Conservation (phyloP, 2,888 invertebrate species). For the Pseudanteris insignis region DNA sequence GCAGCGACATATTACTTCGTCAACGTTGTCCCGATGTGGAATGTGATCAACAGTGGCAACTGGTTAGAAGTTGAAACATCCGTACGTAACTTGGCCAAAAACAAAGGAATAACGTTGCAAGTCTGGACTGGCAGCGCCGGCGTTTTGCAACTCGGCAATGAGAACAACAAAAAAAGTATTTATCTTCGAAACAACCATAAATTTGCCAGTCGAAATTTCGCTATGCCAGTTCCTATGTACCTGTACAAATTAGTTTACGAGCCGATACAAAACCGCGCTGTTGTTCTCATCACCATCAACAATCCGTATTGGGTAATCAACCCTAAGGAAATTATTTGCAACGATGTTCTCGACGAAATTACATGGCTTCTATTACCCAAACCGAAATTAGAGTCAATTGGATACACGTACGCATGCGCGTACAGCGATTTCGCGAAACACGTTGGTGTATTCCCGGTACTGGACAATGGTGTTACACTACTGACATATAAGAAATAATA, state of each 20-base stretch:
- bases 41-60: slow-evolving; percentile 18
- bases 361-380: too few species aligned
- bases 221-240: slow-evolving; percentile 4
- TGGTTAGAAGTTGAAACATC: slow-evolving; percentile 12
- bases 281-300: slow-evolving; percentile 21
- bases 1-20: slow-evolving; percentile 14
- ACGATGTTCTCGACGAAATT: background rate
- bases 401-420: slow-evolving; percentile 8
- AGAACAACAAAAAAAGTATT: background rate
- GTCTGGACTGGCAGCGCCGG: slow-evolving; percentile 18
- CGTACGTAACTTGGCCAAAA: slow-evolving; percentile 2
- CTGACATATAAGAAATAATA: too few species aligned
- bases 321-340: slow-evolving; percentile 3
- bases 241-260: slow-evolving; percentile 22
- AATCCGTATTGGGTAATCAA: slow-evolving; percentile 14
- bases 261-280: background rate
- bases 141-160: background rate
- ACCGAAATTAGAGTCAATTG: too few species aligned
- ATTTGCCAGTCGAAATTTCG: background rate
- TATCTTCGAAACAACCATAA: background rate
- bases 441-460: too few species aligned
- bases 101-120: background rate
- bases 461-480: too few species aligned
- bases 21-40: slow-evolving; percentile 29
- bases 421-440: slow-evolving; percentile 9